Evolutionary conservation across 2,797 vertebrate genomes (phyloP), one percentile per base, ranked within the genome.

Genomic region (Danio jaintianensis): DNA sequence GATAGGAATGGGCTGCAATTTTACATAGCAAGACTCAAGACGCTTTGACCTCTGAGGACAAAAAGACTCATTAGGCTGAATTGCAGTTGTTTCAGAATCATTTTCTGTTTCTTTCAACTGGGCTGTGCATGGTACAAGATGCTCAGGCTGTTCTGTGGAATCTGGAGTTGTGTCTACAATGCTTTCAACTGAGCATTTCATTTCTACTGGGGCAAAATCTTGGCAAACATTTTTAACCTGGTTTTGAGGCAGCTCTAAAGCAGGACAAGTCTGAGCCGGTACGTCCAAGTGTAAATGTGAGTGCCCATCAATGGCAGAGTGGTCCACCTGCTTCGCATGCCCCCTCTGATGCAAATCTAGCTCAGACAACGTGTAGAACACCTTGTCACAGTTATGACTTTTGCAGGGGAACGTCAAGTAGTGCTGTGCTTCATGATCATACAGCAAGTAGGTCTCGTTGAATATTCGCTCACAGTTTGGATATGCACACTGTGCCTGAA

Each of bases 391-490:
- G 87, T 93, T 95, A 7, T 93, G 90, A 36, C 93, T 93, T 91
- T 93, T 97, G 92, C 98, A 99, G 61, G 97, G 97, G 50, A 96
- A 99, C 0, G 96, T 99, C 64, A 98, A 96, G 90, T 99, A 99
- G 93, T 99, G 98, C 87, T 99, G 98, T 88, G 98, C 98, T 95
- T 99, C 98, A 0, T 99, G 98, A 89, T 99, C 98, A 79, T 99
- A 99, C 8, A 99, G 93, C 86, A 99, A 93, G 87, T 99, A 99
- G 11, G 98, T 97, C 90, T 99, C 97, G 1, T 92, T 96, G 90
- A 98, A 99, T 86, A 98, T 92, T 79, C 96, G 92, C 72, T 97
- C 98, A 78, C 98, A 99, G 89, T 98, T 97, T 22, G 97, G 98
- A 90, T 99, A 99, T 96, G 98, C 97, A 89, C 98, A 99, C 86